phyloP scores from a whole-genome alignment of 2,888 invertebrate species.

The Drosophila barbarae region DNA sequence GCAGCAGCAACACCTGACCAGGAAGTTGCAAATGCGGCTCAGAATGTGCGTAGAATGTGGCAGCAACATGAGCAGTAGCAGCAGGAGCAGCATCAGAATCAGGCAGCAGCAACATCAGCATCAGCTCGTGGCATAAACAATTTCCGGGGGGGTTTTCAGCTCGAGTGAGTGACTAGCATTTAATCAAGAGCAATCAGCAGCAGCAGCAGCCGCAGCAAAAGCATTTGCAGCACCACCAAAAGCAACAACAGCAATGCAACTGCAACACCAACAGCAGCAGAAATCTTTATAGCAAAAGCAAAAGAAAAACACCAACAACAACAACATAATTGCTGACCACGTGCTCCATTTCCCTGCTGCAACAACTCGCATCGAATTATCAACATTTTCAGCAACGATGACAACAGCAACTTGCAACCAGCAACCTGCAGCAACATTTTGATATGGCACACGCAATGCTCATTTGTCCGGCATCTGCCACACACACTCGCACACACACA shows the following conservation, averaged over 20 bases:
- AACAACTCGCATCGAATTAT: conserved; percentile 35
- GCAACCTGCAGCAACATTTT: conserved; percentile 32
- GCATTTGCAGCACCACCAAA: conserved; percentile 29
- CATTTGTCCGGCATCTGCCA: conserved; percentile 67
- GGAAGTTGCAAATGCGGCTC: conserved; percentile 50
- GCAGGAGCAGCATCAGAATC: conserved; percentile 30
- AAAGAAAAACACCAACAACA: conserved; percentile 42
- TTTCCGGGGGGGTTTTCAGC: conserved; percentile 57
- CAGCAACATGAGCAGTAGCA: conserved; percentile 20
- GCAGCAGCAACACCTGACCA: conserved; percentile 44
- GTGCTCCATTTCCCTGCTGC: conserved; percentile 59
- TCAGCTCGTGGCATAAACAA: conserved; percentile 67
- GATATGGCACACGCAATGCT: conserved; percentile 70
- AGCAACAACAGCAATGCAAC: conserved; percentile 15
- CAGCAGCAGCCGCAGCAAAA: conserved; percentile 38
- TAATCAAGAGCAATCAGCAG: conserved; percentile 69
- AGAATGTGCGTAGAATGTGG: conserved; percentile 50
- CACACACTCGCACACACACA: conserved; percentile 44
- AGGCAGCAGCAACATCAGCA: conserved; percentile 26
- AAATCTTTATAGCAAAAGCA: conserved; percentile 19
- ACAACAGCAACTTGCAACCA: conserved; percentile 45
- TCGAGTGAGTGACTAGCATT: conserved; percentile 70
- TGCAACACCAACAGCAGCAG: conserved; percentile 33
- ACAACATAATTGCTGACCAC: conserved; percentile 49
- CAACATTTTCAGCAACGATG: conserved; percentile 60